phyloP scores from a whole-genome alignment of 2,797 vertebrate genomes.

The Pseudochaenichthys georgianus region DNA sequence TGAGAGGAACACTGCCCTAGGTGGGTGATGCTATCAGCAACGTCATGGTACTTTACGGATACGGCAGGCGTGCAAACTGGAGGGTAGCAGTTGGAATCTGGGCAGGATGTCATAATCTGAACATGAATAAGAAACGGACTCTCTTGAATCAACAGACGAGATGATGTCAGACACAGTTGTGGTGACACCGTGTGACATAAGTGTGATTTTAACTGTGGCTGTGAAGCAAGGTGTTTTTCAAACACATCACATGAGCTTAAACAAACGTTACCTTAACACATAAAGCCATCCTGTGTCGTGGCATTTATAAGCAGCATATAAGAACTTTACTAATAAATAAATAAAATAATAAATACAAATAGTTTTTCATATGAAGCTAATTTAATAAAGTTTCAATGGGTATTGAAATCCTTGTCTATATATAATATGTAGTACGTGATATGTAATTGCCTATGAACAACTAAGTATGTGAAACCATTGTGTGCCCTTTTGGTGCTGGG shows the following conservation, averaged over 20 bases:
- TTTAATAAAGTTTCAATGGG: background rate
- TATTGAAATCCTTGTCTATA: background rate
- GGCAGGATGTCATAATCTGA: constrained; percentile 48
- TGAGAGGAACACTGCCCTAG: constrained; percentile 94
- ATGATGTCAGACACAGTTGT: constrained; percentile 51
- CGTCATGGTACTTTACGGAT: constrained; percentile 35
- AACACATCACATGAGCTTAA: constrained; percentile 21
- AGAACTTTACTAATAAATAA: too few relatives aligned
- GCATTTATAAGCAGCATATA: background rate
- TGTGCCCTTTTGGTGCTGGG: background rate
- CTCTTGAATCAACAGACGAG: constrained; percentile 26
- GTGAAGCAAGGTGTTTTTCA: constrained; percentile 34
- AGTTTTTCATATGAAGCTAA: background rate
- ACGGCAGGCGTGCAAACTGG: constrained; percentile 23
- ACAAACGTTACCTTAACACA: constrained; percentile 15
- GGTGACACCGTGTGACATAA: constrained; percentile 38
- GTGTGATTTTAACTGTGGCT: constrained; percentile 46
- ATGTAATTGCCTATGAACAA: background rate
- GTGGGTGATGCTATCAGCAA: constrained; percentile 79
- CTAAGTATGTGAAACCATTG: background rate
- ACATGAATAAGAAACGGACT: constrained; percentile 41
- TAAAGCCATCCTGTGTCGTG: background rate
- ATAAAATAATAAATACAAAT: background rate
- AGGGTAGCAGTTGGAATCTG: constrained; percentile 30
- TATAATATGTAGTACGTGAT: background rate